Percentiles rank a stretch among this genome's conserved stretches.
phyloP scores from a whole-genome alignment of 2,888 invertebrate species.

The Conchocele bisecta region DNA sequence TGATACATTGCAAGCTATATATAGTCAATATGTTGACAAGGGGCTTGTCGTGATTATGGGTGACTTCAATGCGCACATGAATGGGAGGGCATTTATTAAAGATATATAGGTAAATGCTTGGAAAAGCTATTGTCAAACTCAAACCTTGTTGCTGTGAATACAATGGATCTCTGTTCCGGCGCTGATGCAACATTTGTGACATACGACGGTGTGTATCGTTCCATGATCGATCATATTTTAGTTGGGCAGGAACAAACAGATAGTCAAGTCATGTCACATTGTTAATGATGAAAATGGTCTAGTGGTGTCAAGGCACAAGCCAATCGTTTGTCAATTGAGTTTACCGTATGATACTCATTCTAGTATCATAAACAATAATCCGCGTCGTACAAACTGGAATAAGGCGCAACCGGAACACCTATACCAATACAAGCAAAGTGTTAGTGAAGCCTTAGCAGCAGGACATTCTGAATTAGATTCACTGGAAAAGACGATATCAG shows the following conservation, averaged over 20 bases:
- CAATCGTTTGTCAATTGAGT: neutral
- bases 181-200: neutral
- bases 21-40: neutral
- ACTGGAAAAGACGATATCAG: neutral
- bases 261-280: neutral
- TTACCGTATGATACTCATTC: neutral
- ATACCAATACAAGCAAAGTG: no score
- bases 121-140: neutral
- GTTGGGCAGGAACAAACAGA: neutral
- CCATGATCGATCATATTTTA: neutral
- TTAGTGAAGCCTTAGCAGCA: no score
- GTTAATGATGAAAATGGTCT: neutral
- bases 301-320: neutral
- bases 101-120: no score
- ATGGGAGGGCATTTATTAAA: no score
- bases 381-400: no score
- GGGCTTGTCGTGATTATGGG: neutral
- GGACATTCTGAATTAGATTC: no score
- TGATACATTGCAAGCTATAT: neutral
- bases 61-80: neutral
- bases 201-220: neutral
- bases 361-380: no score
- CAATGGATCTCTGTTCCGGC: neutral
- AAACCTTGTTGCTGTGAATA: neutral
- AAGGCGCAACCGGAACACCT: no score